Conservation (phyloP, 2,888 invertebrate genomes). For the Drosophila melanosoma region DNA sequence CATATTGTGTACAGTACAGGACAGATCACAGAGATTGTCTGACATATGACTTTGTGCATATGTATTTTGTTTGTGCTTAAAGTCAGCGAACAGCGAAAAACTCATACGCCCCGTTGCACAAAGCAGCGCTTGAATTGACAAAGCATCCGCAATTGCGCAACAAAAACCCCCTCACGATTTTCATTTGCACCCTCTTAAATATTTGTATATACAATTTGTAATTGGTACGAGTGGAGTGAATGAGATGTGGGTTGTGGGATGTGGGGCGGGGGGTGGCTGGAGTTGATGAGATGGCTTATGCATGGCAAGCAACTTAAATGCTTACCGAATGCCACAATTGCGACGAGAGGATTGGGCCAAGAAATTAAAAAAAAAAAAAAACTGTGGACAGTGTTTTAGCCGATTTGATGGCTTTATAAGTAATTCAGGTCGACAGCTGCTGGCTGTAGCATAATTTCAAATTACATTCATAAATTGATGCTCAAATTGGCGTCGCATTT, state of each 20-base stretch:
- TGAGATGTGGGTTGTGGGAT: no score
- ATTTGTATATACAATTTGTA: conserved; percentile 51
- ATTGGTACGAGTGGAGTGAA: conserved; percentile 11
- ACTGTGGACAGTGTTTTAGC: conserved; percentile 23
- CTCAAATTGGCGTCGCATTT: conserved; percentile 58
- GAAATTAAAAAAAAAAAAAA: conserved; percentile 12
- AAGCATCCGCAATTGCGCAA: conserved; percentile 33
- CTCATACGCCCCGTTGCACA: conserved; percentile 74
- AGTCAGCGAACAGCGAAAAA: conserved; percentile 41
- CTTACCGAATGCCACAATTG: conserved; percentile 53
- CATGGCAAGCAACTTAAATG: conserved; percentile 40
- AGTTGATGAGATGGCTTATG: conserved; percentile 32
- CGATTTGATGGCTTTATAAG: conserved; percentile 63
- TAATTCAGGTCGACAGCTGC: conserved; percentile 53
- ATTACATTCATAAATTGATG: conserved; percentile 58
- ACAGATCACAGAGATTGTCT: conserved; percentile 34
- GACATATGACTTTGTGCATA: conserved; percentile 33
- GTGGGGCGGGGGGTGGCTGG: no score
- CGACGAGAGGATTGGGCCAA: not conserved
- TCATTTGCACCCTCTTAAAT: conserved; percentile 34
- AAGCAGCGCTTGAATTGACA: conserved; percentile 37
- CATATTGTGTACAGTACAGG: conserved; percentile 16
- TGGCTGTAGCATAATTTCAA: conserved; percentile 34
- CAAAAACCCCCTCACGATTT: conserved; percentile 32
- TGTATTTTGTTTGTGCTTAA: conserved; percentile 27